Conservation (phyloP, 2,888 invertebrate genomes). For the Chrysotoxum bicinctum region DNA sequence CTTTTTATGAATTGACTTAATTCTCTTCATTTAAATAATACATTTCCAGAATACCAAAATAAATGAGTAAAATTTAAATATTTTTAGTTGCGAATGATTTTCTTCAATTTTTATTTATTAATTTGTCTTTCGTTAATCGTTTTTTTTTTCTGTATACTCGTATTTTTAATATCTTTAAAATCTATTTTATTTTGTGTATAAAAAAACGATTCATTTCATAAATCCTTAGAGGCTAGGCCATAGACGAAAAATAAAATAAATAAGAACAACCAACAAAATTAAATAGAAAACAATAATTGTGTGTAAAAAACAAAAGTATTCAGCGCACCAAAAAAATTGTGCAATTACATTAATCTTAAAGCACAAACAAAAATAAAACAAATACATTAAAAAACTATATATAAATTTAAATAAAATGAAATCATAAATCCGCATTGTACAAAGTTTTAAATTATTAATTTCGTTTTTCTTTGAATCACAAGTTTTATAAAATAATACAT, state of each 20-base stretch:
- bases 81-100: too few relatives aligned
- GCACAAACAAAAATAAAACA: slow-evolving; percentile 9
- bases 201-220: not conserved
- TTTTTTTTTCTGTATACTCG: not conserved
- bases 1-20: too few relatives aligned
- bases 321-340: slow-evolving; percentile 15
- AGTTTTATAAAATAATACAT: slow-evolving; percentile 11
- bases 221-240: slow-evolving; percentile 48
- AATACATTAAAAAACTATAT: not conserved
- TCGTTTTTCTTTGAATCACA: slow-evolving; percentile 50
- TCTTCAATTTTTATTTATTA: too few relatives aligned
- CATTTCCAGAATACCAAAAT: too few relatives aligned
- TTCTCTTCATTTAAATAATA: too few relatives aligned
- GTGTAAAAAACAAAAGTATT: slow-evolving; percentile 7
- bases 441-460: slow-evolving; percentile 38
- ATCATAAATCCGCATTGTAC: slow-evolving; percentile 46
- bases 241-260: not conserved
- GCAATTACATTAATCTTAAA: slow-evolving; percentile 37
- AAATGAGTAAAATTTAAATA: not conserved
- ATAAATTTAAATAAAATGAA: not conserved
- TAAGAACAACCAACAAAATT: not conserved
- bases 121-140: not conserved
- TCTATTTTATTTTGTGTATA: not conserved
- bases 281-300: not conserved
- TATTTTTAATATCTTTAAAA: not conserved